Base-by-base conservation (phyloP, 2,888 invertebrate species). In the Plebejus anna region DNA sequence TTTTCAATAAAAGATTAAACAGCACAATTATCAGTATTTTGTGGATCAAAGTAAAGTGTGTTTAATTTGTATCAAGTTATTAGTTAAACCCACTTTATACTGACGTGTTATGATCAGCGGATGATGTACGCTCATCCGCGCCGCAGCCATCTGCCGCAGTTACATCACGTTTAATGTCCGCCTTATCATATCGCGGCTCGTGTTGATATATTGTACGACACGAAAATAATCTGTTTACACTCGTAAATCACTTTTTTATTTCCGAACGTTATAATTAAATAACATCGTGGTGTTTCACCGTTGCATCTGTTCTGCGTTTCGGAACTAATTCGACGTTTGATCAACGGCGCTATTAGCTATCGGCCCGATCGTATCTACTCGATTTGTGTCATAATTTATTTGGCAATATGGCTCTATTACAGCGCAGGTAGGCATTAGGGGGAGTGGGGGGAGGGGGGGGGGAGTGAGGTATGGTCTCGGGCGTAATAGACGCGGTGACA, bases 401-500 rank as follows among this genome's bases (percentile, higher is more conserved):
- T 61, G 61, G 61, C 61, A 61, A 28, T 61, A 61, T 28, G 59
- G 59, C 61, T 61, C 28, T 61, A 66, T 66, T 66, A 66, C 32
- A 13, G 55, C 4, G 55, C 66, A 66, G 66, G 66, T 66, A 66
- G 66, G 32, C 11, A 13, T 16, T 16, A 55, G 4, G 16, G 55
- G 16, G 55, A 13, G 13, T 13, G 0, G 11, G 4, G 13, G 51
- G 13, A 5, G n/a, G 55, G 13, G 28, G 9, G 22, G 22, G 22
- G 22, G 22, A 3, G 66, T 32, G 32, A 32, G 13, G 22, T 16
- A 22, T 13, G 5, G 66, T 13, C 28, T 32, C 32, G 32, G 11
- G 32, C 66, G 66, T 32, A 16, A 11, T 66, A 66, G 66, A 66
- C 66, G 66, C 66, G 66, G 66, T 66, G 66, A 66, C 66, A 66